These are phyloP conservation scores for Kryptolebias marmoratus DNA, from an alignment of 2,113 vertebrate genomes.

Conservation along the genomic window DNA sequence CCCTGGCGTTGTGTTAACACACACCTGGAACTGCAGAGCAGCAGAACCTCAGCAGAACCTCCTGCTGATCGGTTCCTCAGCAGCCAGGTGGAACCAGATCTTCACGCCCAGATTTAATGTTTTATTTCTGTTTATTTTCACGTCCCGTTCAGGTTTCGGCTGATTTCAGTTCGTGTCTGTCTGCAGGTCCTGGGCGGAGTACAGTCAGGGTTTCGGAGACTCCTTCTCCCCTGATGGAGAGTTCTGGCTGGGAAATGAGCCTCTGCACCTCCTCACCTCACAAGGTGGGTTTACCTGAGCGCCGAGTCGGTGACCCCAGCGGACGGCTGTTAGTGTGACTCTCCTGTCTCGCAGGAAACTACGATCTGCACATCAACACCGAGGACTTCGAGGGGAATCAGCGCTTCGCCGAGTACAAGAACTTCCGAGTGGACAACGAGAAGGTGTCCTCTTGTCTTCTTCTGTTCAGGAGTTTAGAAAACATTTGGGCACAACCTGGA, in stretches of 20 bases:
- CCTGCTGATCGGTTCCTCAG: no score
- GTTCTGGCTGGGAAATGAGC: conserved; percentile 76
- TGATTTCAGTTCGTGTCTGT: not conserved
- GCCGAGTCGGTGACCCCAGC: no score
- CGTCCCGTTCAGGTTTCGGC: no score
- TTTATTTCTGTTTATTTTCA: no score
- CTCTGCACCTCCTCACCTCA: conserved; percentile 66
- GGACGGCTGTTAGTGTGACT: not conserved
- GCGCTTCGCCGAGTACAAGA: conserved; percentile 85
- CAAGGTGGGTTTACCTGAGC: conserved; percentile 45
- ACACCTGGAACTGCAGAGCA: no score
- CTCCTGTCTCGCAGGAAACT: conserved; percentile 78
- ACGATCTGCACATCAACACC: conserved; percentile 86
- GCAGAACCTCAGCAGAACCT: no score
- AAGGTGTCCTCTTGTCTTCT: conserved; percentile 75
- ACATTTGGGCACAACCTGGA: no score
- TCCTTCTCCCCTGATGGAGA: conserved; percentile 61
- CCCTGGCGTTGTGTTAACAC: no score
- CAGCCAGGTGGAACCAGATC: no score
- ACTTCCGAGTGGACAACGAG: conserved; percentile 84
- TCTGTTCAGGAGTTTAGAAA: not conserved
- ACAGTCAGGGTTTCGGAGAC: conserved; percentile 73
- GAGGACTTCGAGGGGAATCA: conserved; percentile 87
- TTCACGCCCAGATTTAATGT: no score
- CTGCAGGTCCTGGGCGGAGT: conserved; percentile 69